phyloP scores from a whole-genome alignment of 2,797 vertebrate genomes.

The Sebastes vulpes region DNA sequence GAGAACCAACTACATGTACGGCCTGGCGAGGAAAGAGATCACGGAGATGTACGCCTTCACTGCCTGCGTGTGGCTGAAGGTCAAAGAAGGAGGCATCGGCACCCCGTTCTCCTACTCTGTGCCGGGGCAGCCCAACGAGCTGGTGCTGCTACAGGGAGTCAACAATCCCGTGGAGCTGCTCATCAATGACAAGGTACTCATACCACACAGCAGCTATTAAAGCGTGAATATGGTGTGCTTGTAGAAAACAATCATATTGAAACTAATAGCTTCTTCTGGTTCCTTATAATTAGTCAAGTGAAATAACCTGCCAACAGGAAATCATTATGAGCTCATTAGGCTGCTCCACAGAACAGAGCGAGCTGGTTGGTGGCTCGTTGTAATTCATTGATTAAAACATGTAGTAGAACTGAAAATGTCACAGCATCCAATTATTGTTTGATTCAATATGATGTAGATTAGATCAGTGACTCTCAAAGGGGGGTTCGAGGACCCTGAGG shows the following conservation, averaged over 20 bases:
- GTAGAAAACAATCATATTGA: no score
- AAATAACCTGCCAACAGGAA: slow-evolving; percentile 1
- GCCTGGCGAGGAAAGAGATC: slow-evolving; percentile 90
- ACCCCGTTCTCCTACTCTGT: slow-evolving; percentile 98
- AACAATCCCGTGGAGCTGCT: slow-evolving; percentile 96
- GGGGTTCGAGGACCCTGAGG: no score
- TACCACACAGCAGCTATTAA: not conserved
- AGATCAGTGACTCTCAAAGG: no score
- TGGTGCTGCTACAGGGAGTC: slow-evolving; percentile 94
- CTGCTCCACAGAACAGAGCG: no score
- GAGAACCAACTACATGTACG: slow-evolving; percentile 97
- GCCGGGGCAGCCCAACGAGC: slow-evolving; percentile 93
- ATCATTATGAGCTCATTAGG: not conserved
- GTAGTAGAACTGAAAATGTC: no score
- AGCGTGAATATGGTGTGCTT: no score
- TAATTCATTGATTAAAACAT: no score
- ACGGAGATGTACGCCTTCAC: slow-evolving; percentile 97
- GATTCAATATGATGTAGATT: no score
- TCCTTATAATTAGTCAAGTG: not conserved
- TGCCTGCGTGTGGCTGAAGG: slow-evolving; percentile 93
- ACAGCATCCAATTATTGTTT: no score
- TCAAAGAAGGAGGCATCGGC: slow-evolving; percentile 89
- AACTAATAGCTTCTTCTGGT: not conserved
- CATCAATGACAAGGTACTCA: slow-evolving; percentile 94
- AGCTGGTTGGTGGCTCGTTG: no score